Percentiles rank a stretch among this genome's conserved stretches.
Evolutionary conservation across 2,113 vertebrate genomes (phyloP).

Genomic region (Sclerurus mexicanus): DNA sequence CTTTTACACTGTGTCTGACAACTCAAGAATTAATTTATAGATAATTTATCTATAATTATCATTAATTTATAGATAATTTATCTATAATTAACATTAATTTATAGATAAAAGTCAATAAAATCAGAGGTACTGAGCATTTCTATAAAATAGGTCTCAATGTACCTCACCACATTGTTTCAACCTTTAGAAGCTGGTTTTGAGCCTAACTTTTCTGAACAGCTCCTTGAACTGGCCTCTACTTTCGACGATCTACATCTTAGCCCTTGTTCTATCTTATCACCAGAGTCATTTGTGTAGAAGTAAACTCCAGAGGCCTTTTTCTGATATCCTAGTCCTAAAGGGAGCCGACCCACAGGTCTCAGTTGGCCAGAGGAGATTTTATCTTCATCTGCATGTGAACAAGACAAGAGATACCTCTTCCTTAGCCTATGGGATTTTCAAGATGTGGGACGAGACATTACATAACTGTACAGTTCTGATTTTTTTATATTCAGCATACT

Average conservation of each 20-base stretch:
- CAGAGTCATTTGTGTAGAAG: neutral
- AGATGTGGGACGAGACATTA: neutral
- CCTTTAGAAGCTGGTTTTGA: neutral
- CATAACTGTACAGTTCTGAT: neutral
- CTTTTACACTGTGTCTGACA: neutral
- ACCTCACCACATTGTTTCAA: neutral
- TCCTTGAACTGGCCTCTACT: neutral
- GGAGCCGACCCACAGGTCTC: neutral
- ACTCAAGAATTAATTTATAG: neutral
- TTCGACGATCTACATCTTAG: neutral
- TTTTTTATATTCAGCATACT: neutral
- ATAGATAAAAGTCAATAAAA: neutral
- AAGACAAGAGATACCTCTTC: neutral
- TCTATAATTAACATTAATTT: neutral
- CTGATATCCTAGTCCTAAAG: neutral
- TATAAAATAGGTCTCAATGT: neutral
- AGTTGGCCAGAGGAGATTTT: neutral
- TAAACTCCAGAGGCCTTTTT: neutral
- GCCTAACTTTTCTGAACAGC: neutral
- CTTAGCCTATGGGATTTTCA: neutral
- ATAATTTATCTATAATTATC: neutral
- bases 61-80: neutral
- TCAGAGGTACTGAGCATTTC: neutral
- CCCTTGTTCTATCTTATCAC: neutral
- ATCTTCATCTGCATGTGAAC: neutral